Conservation (phyloP, 1,140 invertebrate genomes). For the Zaprionus inermis region DNA sequence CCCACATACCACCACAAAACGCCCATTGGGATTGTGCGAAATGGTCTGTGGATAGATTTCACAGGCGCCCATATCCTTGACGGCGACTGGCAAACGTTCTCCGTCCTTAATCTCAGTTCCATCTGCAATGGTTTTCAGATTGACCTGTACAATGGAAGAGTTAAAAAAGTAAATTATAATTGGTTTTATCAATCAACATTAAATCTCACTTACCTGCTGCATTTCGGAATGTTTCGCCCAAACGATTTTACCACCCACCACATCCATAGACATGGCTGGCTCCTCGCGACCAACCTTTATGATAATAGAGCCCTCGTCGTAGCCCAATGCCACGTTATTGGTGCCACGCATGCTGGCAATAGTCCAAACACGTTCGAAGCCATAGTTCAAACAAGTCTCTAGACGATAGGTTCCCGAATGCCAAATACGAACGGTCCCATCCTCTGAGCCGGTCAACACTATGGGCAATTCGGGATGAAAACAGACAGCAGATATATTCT, state of each 20-base stretch:
- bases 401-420: slow-evolving; percentile 98
- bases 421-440: slow-evolving; percentile 98
- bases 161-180: neutral
- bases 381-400: slow-evolving; percentile 99
- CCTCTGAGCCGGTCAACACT: slow-evolving; percentile 98
- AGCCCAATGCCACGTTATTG: slow-evolving; percentile 98
- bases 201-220: slow-evolving; percentile 91
- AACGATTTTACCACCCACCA: slow-evolving; percentile 98
- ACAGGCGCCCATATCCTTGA: slow-evolving; percentile 99
- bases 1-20: slow-evolving; percentile 99
- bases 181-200: neutral
- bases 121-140: slow-evolving; percentile 84
- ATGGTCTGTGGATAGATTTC: slow-evolving; percentile 99
- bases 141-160: slow-evolving; percentile 86
- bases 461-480: slow-evolving; percentile 99
- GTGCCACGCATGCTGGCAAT: slow-evolving; percentile 97
- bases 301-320: slow-evolving; percentile 99
- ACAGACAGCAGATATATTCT: slow-evolving; percentile 96
- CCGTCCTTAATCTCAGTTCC: slow-evolving; percentile 93
- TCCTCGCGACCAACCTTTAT: slow-evolving; percentile 99
- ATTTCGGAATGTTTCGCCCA: slow-evolving; percentile 99
- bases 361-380: slow-evolving; percentile 98
- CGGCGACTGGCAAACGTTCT: slow-evolving; percentile 94
- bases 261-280: slow-evolving; percentile 99
- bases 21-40: slow-evolving; percentile 98